Percentiles rank a stretch among this genome's conserved stretches.
phyloP scores from a whole-genome alignment of 2,113 vertebrate species.

The Scalopus aquaticus region DNA sequence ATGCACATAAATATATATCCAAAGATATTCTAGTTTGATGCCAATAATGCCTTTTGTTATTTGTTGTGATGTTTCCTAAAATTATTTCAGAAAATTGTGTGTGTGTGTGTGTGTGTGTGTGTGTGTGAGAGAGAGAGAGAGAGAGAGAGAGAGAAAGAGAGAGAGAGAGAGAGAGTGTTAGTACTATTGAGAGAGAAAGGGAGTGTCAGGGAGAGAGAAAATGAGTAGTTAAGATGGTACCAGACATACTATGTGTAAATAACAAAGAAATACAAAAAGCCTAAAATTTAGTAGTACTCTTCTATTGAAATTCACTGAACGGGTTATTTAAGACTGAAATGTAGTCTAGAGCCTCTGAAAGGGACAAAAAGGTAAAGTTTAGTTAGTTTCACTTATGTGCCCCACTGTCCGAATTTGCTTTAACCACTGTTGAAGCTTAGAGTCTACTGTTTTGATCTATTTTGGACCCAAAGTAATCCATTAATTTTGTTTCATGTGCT shows the following conservation, averaged over 20 bases:
- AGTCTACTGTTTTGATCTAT: neutral
- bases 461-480: neutral
- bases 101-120: neutral
- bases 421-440: neutral
- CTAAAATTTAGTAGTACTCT: neutral
- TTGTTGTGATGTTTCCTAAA: neutral
- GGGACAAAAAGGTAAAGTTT: neutral
- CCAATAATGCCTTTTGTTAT: neutral
- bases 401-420: neutral
- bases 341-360: neutral
- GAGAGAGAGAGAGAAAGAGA: neutral
- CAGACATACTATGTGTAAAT: neutral
- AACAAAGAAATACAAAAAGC: neutral
- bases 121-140: neutral
- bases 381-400: neutral
- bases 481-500: conserved; percentile 43
- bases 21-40: neutral
- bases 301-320: neutral
- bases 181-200: neutral
- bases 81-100: neutral
- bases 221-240: neutral
- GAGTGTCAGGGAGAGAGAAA: neutral
- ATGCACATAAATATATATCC: neutral
- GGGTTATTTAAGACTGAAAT: neutral
- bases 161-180: neutral